These are phyloP conservation scores for Cephonodes hylas DNA, from an alignment of 2,888 invertebrate species.

Conservation along the genomic window DNA sequence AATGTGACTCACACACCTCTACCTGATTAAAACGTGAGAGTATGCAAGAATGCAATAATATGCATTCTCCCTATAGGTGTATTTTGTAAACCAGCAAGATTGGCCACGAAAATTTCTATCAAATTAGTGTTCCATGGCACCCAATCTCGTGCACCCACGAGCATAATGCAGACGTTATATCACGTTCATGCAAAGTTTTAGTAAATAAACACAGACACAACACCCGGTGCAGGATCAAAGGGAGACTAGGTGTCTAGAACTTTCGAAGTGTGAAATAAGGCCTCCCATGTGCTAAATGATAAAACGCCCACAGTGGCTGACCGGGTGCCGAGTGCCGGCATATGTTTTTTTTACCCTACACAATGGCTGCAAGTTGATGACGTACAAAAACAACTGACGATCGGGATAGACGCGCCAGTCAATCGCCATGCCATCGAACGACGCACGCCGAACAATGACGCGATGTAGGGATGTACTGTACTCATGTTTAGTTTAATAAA, in stretches of 20 bases:
- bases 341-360: neutral
- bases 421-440: neutral
- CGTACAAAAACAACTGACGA: neutral
- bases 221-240: constrained; percentile 46
- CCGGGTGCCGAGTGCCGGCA: neutral
- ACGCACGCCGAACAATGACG: neutral
- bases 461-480: no score
- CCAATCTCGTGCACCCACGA: neutral
- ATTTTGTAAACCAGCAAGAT: no score
- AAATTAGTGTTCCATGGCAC: neutral
- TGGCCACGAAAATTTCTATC: neutral
- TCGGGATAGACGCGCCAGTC: neutral
- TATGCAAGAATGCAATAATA: no score
- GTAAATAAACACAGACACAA: constrained; percentile 44
- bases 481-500: no score
- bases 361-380: neutral
- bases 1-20: no score
- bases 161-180: constrained; percentile 5
- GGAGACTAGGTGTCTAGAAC: constrained; percentile 41
- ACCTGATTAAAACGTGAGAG: no score
- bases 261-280: constrained; percentile 52
- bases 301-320: constrained; percentile 27
- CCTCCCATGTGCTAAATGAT: constrained; percentile 35
- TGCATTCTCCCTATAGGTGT: no score
- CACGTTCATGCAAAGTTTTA: constrained; percentile 19